Conservation (phyloP, 30 jellyfish, hydroid and myxozoan species). For the Nemopilema nomurai region DNA sequence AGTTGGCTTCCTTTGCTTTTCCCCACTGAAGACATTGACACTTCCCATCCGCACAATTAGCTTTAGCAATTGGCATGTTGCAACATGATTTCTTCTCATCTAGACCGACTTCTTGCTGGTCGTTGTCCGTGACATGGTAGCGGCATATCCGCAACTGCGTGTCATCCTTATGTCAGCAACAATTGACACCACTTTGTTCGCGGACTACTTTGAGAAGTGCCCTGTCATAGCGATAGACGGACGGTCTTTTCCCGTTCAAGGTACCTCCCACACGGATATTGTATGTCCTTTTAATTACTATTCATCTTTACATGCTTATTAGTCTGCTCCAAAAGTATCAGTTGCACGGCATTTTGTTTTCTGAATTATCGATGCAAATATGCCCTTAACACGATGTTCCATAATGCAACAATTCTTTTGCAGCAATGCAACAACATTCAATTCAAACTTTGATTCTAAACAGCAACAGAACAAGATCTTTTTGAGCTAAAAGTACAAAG, state of each 20-base stretch:
- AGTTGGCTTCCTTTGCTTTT: too few species aligned
- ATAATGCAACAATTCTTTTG: too few species aligned
- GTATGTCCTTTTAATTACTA: too few species aligned
- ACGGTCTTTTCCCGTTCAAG: slow-evolving; percentile 91
- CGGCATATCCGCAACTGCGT: slow-evolving; percentile 78
- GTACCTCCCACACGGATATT: slow-evolving; percentile 15
- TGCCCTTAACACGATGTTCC: too few species aligned
- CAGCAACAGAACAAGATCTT: too few species aligned
- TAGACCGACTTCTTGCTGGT: slow-evolving; percentile 96
- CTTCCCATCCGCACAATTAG: background rate
- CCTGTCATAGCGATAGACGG: slow-evolving; percentile 96
- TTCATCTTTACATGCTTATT: too few species aligned
- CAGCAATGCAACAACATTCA: too few species aligned
- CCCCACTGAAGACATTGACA: background rate
- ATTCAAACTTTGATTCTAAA: too few species aligned
- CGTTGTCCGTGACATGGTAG: slow-evolving; percentile 87
- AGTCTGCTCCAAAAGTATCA: too few species aligned
- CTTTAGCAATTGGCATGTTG: background rate
- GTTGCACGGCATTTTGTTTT: too few species aligned
- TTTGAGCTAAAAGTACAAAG: too few species aligned
- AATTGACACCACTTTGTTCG: slow-evolving; percentile 86
- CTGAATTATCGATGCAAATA: too few species aligned
- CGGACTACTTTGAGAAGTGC: slow-evolving; percentile 83
- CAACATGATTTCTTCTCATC: slow-evolving; percentile 1
- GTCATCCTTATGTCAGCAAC: slow-evolving; percentile 98